Evolutionary conservation across 2,113 vertebrate species (phyloP), one percentile per base, ranked within the genome.

Genomic region (Ovibos moschatus): DNA sequence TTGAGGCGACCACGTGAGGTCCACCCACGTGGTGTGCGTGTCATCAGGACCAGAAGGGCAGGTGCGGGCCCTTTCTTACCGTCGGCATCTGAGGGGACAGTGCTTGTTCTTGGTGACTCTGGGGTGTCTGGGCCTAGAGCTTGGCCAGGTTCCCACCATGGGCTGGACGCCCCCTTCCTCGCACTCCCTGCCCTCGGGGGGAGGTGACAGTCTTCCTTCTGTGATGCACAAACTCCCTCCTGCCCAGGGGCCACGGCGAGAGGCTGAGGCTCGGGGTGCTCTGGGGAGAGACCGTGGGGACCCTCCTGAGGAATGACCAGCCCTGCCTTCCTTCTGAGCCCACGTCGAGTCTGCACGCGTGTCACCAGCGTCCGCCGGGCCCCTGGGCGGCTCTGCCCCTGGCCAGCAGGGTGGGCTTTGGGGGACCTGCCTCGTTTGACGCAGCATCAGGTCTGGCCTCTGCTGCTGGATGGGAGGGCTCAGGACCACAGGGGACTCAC

Each of bases 311-410:
- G 21, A 23, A 5, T 0, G 25, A 6, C 40, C 40, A 30, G 30
- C 21, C 33, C 16, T 2, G 2, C 60, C 43, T 47, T 62, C 57
- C 53, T 7, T 30, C 33, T 40, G 57, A 91, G 45, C 23, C 60
- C 15, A n/a, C 16, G 3, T 28, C 1, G 1, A 7, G 11, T 4
- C 1, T 2, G 76, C 45, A 4, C 1, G 19, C 2, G 0, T 2
- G 78, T 53, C 45, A 25, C 11, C 16, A 6, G 71, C 9, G 1
- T 25, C 17, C 8, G 53, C 40, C 3, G 7, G 62, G 57, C 21
- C n/a, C 82, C 23, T 40, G 53, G 83, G 43, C 9, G 3, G 55
- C 83, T 16, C 7, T 76, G 64, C 25, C n/a, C 4, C 5, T 23
- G 45, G 9, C 33, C 19, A 12, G 27, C 71, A 13, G 15, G 30